Conservation (phyloP, 2,113 vertebrate species). For the Rattus norvegicus region GRCr8 NC_086021.1:41802001-41802500, state of each 20-base stretch:
- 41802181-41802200: neutral
- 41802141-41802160: slow-evolving; percentile 39
- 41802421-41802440: neutral
- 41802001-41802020: slow-evolving; percentile 78
- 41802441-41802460: slow-evolving; percentile 5
- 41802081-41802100: slow-evolving; percentile 85
- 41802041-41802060: slow-evolving; percentile 83
- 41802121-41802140: neutral
- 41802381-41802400: neutral
- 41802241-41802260: slow-evolving; percentile 10
- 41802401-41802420: slow-evolving; percentile 7
- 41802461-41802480: neutral
- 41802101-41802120: neutral
- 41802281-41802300: slow-evolving; percentile 51
- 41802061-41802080: slow-evolving; percentile 73
- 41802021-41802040: slow-evolving; percentile 72
- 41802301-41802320: slow-evolving; percentile 31
- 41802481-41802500: neutral
- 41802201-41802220: slow-evolving; percentile 36
- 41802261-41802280: slow-evolving; percentile 7
- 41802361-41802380: slow-evolving; percentile 3
- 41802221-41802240: slow-evolving; percentile 7
- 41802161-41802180: slow-evolving; percentile 30
- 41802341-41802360: slow-evolving; percentile 1
- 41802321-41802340: neutral